A percentile compares a stretch with the other conserved stretches of the same genome.
phyloP scores from a whole-genome alignment of 2,888 invertebrate genomes.

The Unio delphinus region DNA sequence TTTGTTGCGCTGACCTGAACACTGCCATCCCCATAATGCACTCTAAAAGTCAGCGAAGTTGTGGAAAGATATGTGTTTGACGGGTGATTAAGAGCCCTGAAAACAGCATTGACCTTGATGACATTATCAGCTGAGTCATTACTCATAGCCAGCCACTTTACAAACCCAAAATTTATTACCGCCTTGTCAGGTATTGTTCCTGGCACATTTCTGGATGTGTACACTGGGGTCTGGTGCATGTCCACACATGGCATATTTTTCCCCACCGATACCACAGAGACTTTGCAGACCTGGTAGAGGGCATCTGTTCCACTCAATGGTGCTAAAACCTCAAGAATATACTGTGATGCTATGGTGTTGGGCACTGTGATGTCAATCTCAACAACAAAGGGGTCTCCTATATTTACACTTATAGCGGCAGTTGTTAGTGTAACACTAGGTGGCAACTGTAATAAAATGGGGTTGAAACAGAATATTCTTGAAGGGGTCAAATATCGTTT shows the following conservation, averaged over 20 bases:
- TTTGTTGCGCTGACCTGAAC: too few relatives aligned
- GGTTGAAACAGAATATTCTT: too few relatives aligned
- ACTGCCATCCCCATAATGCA: conserved; percentile 9
- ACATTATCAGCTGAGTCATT: conserved; percentile 15
- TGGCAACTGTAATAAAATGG: too few relatives aligned
- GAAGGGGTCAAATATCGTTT: too few relatives aligned
- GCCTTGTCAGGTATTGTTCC: conserved; percentile 38
- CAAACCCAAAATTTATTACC: conserved; percentile 41
- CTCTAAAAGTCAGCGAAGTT: conserved; percentile 31
- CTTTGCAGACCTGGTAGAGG: conserved; percentile 38
- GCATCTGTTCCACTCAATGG: conserved; percentile 31
- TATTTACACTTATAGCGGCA: conserved; percentile 12
- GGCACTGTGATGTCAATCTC: conserved; percentile 26
- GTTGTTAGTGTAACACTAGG: neutral
- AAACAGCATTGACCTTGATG: conserved; percentile 30
- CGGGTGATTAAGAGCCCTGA: conserved; percentile 38
- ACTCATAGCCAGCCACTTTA: conserved; percentile 34
- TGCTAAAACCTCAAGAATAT: conserved; percentile 40
- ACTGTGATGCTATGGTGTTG: conserved; percentile 22
- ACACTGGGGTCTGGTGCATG: conserved; percentile 21
- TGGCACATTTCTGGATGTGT: conserved; percentile 17
- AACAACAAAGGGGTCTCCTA: conserved; percentile 25
- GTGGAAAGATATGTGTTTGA: conserved; percentile 10
- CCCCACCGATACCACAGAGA: conserved; percentile 26
- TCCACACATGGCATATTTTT: conserved; percentile 42